phyloP scores from a whole-genome alignment of 2,113 vertebrate genomes.

The Centropristis striata region DNA sequence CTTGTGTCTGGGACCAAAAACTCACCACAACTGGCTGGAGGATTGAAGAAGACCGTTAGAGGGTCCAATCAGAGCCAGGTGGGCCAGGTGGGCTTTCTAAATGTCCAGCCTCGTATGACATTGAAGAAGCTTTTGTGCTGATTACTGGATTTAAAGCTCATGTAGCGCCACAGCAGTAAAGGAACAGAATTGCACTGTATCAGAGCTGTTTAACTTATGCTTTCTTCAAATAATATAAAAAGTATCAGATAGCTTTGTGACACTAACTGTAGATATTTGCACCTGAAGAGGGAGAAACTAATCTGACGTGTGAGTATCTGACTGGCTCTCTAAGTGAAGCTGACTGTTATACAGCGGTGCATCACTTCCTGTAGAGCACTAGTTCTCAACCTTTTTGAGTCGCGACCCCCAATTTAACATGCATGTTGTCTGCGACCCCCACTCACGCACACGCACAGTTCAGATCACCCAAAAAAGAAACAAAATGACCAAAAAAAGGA shows the following conservation, averaged over 20 bases:
- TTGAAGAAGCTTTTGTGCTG: not conserved
- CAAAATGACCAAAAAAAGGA: no score
- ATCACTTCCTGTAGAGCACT: not conserved
- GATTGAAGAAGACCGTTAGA: not conserved
- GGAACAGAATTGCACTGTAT: slow-evolving; percentile 50
- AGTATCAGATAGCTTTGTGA: slow-evolving; percentile 53
- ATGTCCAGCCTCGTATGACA: no score
- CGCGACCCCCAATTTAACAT: no score
- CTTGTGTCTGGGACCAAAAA: slow-evolving; percentile 51
- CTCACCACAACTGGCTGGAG: not conserved
- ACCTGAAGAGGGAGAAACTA: not conserved
- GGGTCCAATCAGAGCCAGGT: slow-evolving; percentile 9
- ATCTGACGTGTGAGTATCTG: not conserved
- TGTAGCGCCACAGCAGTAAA: slow-evolving; percentile 41
- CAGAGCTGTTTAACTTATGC: slow-evolving; percentile 18
- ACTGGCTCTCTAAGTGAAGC: not conserved
- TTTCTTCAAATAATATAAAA: not conserved
- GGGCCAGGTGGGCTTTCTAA: no score
- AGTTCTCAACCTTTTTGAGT: no score
- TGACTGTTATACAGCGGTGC: slow-evolving; percentile 1
- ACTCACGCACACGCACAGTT: no score
- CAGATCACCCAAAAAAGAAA: no score
- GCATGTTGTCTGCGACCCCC: no score
- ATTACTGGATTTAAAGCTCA: slow-evolving; percentile 8
- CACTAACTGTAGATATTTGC: slow-evolving; percentile 74